Conservation (phyloP, 2,888 invertebrate genomes). For the Gordius sp. region DNA sequence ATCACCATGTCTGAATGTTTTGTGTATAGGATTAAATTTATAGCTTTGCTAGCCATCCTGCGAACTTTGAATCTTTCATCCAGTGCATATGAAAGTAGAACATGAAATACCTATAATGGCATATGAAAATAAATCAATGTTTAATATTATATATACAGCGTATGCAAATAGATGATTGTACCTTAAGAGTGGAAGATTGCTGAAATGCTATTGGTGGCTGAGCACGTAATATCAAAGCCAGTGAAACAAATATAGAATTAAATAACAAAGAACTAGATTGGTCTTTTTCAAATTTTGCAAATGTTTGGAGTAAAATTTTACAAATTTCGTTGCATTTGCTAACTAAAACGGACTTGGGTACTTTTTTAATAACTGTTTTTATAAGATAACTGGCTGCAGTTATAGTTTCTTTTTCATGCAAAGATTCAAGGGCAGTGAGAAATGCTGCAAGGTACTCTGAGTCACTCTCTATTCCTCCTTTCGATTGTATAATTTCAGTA, state of each 20-base stretch:
- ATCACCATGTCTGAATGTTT: no score
- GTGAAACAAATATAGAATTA: background rate
- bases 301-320: background rate
- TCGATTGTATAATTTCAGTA: slow-evolving; percentile 1
- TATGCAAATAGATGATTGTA: no score
- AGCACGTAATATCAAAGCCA: background rate
- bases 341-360: background rate
- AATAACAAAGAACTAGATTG: background rate
- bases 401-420: background rate
- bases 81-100: background rate
- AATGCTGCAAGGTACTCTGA: background rate
- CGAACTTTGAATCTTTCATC: background rate
- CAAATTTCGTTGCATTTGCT: background rate
- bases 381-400: background rate
- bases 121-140: background rate
- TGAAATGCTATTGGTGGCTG: background rate
- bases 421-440: background rate
- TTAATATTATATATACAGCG: background rate
- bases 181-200: background rate
- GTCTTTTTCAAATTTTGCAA: background rate
- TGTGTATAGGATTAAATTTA: no score
- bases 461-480: slow-evolving; percentile 1
- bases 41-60: background rate
- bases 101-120: background rate
- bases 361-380: slow-evolving; percentile 7